Conservation (phyloP, 2,888 invertebrate species). For the Drosophila demipolita region DNA sequence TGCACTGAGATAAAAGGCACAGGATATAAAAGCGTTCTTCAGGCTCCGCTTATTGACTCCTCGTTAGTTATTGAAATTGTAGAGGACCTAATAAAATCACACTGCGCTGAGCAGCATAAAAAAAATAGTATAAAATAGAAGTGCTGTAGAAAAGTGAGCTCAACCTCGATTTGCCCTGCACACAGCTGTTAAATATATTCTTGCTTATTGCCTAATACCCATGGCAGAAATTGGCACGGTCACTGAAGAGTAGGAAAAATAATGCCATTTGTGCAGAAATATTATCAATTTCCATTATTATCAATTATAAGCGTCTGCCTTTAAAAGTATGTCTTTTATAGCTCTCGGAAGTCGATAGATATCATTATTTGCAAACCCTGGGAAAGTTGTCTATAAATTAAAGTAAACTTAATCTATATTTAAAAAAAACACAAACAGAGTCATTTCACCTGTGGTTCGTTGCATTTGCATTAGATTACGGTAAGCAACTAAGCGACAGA, state of each 20-base stretch:
- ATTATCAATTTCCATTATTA: neutral
- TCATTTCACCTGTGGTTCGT: conserved; percentile 20
- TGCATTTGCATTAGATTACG: conserved; percentile 71
- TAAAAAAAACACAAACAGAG: conserved; percentile 17
- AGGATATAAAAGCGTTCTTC: neutral
- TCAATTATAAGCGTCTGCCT: neutral
- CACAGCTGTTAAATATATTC: conserved; percentile 14
- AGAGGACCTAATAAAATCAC: conserved; percentile 57
- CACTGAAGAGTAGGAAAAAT: neutral
- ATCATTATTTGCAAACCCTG: too few species aligned
- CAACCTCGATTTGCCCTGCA: neutral
- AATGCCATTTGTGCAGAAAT: too few species aligned
- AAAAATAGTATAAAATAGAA: neutral
- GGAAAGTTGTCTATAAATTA: too few species aligned
- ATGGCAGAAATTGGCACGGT: neutral
- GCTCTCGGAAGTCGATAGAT: neutral
- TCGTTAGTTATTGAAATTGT: conserved; percentile 53
- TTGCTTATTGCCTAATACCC: neutral
- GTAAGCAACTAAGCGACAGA: conserved; percentile 43
- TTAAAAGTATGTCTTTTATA: neutral
- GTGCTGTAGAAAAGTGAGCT: neutral
- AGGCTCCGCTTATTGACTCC: neutral
- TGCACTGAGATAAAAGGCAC: neutral
- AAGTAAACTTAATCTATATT: too few species aligned
- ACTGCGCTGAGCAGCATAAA: conserved; percentile 23